Base-by-base conservation (phyloP, 2,113 vertebrate species). In the Lepidothrix coronata region DNA sequence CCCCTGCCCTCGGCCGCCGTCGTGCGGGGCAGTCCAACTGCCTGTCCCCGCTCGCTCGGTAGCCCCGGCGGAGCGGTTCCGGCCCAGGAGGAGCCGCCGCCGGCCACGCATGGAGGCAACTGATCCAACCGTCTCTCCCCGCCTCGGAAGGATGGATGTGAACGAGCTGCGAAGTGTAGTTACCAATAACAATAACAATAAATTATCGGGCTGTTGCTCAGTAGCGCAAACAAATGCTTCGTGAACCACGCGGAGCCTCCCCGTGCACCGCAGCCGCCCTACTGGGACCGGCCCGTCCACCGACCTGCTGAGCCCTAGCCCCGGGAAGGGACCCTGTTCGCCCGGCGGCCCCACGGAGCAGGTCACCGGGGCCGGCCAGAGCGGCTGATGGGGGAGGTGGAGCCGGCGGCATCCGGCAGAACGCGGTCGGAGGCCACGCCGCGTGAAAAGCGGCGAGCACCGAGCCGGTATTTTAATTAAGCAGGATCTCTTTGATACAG, bases 161-260 rank as follows among this genome's bases (percentile, higher is more conserved):
- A 94, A 92, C 85, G 74, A 81, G 85, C 85, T 68, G 91, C 81
- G 57, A 91, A 92, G 89, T 94, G 94, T 92, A 94, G 92, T 95
- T 96, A 95, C 94, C 85, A 78, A 91, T 91, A 90, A 88, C 92
- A 72, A 92, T 92, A 92, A 96, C 95, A 91, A 92, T 96, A 94
- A 94, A 95, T 95, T 92, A 83, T 25, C 22, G 78, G 59, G 77
- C 91, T 58, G 71, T 66, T 75, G 78, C 62, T 95, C 89, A 17
- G 71, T 66, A 70, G 88, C 73, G 35, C 86, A 88, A 91, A 95
- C 89, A 49, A 92, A 77, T 52, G 89, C 66, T 65, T 25, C n/a
- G 24, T 21, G 75, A 71, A 46, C 61, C 43, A 8, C 31, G 48
- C 37, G 19, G 55, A 82, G 46, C 59, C 16, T 72, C 33, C 44